Conservation (phyloP, 2,797 vertebrate genomes). For the Parotocinclus haroldoi region DNA sequence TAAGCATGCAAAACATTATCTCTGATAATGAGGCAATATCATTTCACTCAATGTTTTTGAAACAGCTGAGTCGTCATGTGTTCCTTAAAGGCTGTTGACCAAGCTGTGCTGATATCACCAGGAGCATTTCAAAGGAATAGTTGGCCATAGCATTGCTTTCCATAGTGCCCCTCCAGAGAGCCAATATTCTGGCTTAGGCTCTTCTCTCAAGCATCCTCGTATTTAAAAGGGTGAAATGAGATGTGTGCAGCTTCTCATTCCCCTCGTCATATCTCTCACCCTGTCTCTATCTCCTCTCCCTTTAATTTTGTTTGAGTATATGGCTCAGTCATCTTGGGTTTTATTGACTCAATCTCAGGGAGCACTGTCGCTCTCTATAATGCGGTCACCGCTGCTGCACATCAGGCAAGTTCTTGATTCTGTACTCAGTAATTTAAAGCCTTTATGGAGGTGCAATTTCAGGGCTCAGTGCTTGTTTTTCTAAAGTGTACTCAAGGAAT, state of each 20-base stretch:
- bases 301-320: slow-evolving; percentile 97
- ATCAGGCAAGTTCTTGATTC: slow-evolving; percentile 97
- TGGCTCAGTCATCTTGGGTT: slow-evolving; percentile 93
- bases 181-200: background rate
- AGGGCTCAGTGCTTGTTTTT: slow-evolving; percentile 99
- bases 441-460: slow-evolving; percentile 99
- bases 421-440: slow-evolving; percentile 98
- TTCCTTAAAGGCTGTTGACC: too few relatives aligned
- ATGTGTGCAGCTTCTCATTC: slow-evolving; percentile 51
- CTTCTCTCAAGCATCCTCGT: slow-evolving; percentile 56
- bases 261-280: slow-evolving; percentile 33
- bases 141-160: slow-evolving; percentile 30
- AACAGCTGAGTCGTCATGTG: too few relatives aligned
- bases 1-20: too few relatives aligned
- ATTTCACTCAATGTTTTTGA: too few relatives aligned
- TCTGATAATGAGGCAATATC: too few relatives aligned
- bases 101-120: background rate
- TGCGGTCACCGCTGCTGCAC: slow-evolving; percentile 86
- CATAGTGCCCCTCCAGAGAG: too few relatives aligned
- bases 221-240: slow-evolving; percentile 66
- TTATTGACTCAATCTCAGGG: slow-evolving; percentile 95
- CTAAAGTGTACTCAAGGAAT: slow-evolving; percentile 99
- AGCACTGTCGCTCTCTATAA: slow-evolving; percentile 85
- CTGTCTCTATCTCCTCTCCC: slow-evolving; percentile 63
- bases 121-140: slow-evolving; percentile 54